These are phyloP conservation scores for Hirundichthys speculiger DNA, from an alignment of 2,113 vertebrate species.

Conservation along the genomic window DNA sequence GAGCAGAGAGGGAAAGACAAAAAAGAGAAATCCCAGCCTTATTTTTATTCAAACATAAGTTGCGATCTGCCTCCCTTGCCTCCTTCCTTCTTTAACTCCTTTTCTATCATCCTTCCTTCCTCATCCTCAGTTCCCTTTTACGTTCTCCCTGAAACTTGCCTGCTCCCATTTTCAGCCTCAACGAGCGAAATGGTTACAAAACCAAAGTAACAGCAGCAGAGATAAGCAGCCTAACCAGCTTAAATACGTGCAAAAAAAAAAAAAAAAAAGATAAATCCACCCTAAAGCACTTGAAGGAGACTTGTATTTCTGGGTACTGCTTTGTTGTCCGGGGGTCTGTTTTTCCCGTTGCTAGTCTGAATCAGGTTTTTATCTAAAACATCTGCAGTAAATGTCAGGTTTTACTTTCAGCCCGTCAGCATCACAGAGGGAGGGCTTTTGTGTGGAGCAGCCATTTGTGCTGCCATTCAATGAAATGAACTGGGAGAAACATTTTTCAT, in stretches of 20 bases:
- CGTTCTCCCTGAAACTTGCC: conserved; percentile 18
- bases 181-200: conserved; percentile 36
- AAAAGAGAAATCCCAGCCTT: conserved; percentile 65
- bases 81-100: conserved; percentile 43
- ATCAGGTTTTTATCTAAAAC: conserved; percentile 34
- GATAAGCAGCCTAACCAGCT: conserved; percentile 3
- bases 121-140: conserved; percentile 60
- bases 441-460: conserved; percentile 28
- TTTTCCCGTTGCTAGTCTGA: conserved; percentile 8
- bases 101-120: conserved; percentile 21
- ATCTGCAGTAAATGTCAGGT: conserved; percentile 42
- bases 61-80: conserved; percentile 39
- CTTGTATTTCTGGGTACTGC: neutral
- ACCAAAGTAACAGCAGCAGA: conserved; percentile 33
- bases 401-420: conserved; percentile 29
- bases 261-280: conserved; percentile 57
- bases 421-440: conserved; percentile 18
- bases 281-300: conserved; percentile 21
- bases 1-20: conserved; percentile 41
- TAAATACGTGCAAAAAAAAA: conserved; percentile 31
- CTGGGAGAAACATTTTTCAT: conserved; percentile 5
- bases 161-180: conserved; percentile 43
- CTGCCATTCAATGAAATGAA: conserved; percentile 19
- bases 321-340: neutral
- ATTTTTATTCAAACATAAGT: conserved; percentile 67